phyloP scores from a whole-genome alignment of 2,888 invertebrate genomes.

The Papilio elwesi region DNA sequence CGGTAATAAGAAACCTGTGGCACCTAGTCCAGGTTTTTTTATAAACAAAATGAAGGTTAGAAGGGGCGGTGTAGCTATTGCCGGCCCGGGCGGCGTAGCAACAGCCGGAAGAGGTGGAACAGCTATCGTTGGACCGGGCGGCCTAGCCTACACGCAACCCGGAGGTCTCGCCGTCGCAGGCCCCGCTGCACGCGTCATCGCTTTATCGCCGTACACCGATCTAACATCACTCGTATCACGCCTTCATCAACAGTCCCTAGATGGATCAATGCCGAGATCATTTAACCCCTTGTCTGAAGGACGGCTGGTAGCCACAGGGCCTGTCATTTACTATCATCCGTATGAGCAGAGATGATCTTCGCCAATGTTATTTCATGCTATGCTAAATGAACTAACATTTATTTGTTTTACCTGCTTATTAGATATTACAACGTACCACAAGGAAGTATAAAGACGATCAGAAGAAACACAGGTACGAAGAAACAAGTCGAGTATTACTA shows the following conservation, averaged over 20 bases:
- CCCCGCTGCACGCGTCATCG: slow-evolving; percentile 88
- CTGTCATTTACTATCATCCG: slow-evolving; percentile 87
- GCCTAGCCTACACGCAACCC: slow-evolving; percentile 89
- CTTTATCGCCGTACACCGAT: slow-evolving; percentile 86
- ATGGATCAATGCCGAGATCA: slow-evolving; percentile 67
- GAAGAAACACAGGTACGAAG: slow-evolving; percentile 48
- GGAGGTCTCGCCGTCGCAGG: slow-evolving; percentile 91
- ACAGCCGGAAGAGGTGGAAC: slow-evolving; percentile 92
- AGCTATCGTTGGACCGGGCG: slow-evolving; percentile 91
- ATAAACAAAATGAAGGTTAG: slow-evolving; percentile 88
- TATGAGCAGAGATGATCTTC: slow-evolving; percentile 59
- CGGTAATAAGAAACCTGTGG: slow-evolving; percentile 63
- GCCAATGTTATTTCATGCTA: slow-evolving; percentile 47
- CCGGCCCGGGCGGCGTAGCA: slow-evolving; percentile 92
- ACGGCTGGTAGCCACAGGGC: slow-evolving; percentile 89
- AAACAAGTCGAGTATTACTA: slow-evolving; percentile 62
- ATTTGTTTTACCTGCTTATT: slow-evolving; percentile 64
- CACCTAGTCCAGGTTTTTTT: slow-evolving; percentile 86
- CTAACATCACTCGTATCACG: slow-evolving; percentile 81
- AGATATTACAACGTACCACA: slow-evolving; percentile 62
- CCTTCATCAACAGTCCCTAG: slow-evolving; percentile 67
- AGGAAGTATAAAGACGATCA: slow-evolving; percentile 50
- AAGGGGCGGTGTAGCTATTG: slow-evolving; percentile 91
- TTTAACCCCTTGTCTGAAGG: slow-evolving; percentile 85
- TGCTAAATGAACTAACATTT: slow-evolving; percentile 51